Evolutionary conservation across 2,113 vertebrate genomes (phyloP).

Genomic region (Chitala chitala): DNA sequence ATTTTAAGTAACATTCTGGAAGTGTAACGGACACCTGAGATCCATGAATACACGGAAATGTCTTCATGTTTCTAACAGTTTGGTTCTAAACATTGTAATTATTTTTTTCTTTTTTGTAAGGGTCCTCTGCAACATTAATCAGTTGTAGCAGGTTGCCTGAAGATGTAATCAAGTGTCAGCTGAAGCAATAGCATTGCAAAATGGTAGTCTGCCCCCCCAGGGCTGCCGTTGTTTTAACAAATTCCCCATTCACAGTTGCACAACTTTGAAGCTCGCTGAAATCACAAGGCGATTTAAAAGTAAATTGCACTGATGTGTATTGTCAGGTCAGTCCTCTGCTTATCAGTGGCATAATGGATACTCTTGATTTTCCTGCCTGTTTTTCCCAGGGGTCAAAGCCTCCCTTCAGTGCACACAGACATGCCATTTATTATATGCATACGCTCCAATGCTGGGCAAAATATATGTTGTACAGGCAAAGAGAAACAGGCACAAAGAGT

Average conservation of each 20-base stretch:
- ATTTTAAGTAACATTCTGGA: constrained; percentile 13
- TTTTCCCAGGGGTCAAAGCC: too few species aligned
- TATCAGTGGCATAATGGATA: background rate
- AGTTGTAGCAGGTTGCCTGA: constrained; percentile 2
- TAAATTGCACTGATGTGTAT: background rate
- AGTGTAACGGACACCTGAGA: background rate
- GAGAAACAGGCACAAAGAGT: background rate
- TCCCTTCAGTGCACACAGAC: background rate
- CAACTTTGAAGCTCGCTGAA: constrained; percentile 1
- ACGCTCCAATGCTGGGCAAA: background rate
- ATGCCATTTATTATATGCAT: background rate
- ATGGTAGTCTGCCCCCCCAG: background rate
- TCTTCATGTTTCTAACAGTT: background rate
- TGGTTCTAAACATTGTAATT: background rate
- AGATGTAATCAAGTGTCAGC: constrained; percentile 18
- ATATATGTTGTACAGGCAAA: background rate
- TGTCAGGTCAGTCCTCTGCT: too few species aligned
- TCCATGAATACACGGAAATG: background rate
- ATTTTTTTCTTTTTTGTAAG: background rate
- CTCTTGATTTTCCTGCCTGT: too few species aligned
- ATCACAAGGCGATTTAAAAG: constrained; percentile 6
- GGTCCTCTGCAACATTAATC: constrained; percentile 5
- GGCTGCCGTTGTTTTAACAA: too few species aligned
- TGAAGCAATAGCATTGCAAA: constrained; percentile 19
- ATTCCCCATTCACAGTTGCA: background rate